Percentiles rank a stretch among this genome's conserved stretches.
These are phyloP conservation scores for Hemiprocne comata DNA, from an alignment of 2,113 vertebrate species.

Conservation along the genomic window DNA sequence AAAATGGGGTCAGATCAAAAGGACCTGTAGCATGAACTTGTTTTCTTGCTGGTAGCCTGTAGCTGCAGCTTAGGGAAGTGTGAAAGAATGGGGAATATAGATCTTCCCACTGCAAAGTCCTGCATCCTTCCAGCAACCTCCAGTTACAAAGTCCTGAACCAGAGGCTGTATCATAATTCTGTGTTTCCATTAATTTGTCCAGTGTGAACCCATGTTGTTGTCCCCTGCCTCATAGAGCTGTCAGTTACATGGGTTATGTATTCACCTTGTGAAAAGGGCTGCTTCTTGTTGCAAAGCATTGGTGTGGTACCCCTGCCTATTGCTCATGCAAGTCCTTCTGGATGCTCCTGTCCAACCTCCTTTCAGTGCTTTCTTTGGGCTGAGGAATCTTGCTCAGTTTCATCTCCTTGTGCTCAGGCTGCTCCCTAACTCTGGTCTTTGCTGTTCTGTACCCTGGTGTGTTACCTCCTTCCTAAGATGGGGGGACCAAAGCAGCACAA, in stretches of 20 bases:
- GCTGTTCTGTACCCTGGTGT: rapidly evolving
- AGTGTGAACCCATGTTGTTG: not conserved
- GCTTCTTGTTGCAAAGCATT: too few species aligned
- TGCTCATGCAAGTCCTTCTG: rapidly evolving
- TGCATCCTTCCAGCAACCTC: too few species aligned
- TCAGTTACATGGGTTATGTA: not conserved
- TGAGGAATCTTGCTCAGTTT: not conserved
- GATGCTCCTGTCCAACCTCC: rapidly evolving
- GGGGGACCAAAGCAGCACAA: not conserved
- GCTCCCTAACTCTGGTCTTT: rapidly evolving
- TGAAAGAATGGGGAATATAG: not conserved
- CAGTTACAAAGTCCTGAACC: not conserved
- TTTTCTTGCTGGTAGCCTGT: not conserved
- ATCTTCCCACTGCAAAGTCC: rapidly evolving
- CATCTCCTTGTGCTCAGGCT: not conserved
- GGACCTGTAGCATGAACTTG: not conserved
- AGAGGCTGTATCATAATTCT: rapidly evolving
- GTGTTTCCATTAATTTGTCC: rapidly evolving
- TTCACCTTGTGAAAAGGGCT: not conserved
- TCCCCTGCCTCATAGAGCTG: not conserved
- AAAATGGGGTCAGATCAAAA: not conserved
- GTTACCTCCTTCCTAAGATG: not conserved
- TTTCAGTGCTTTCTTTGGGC: not conserved
- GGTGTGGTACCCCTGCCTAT: not conserved
- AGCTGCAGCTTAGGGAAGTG: not conserved